Base-by-base conservation (phyloP, 1,140 invertebrate species). In the Tetragonula clypearis region DNA sequence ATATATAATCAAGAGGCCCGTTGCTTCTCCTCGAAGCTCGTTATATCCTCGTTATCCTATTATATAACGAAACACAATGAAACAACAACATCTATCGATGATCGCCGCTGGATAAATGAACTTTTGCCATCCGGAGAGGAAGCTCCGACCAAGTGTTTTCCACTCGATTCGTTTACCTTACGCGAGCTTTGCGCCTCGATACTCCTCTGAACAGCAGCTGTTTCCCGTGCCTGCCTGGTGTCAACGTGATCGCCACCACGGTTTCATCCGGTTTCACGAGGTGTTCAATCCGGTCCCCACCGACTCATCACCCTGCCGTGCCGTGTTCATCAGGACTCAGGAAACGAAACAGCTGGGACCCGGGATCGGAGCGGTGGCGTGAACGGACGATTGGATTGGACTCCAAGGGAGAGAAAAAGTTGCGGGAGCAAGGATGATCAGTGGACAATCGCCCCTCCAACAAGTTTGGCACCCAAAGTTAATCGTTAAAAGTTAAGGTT, bases 281-380 rank as follows among this genome's bases (percentile, higher is more conserved):
- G 95, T 98, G 97, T 95, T 99, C 98, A 94, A 99, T 98, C 92
- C 97, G 95, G 95, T 99, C 98, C 92, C 98, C 92, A 99, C 96
- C 96, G 98, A 97, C 95, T 99, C 98, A 92, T 99, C 98, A 92
- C 98, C 98, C 98, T 99, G 88, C 84, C 89, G 88, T 87, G 90
- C 91, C 92, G 92, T 93, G 92, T 93, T 35, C 35, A 90, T 75
- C 78, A 55, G 68, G 23, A 4, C n/a, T 74, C 80, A 72, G 66
- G 23, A 23, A 15, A 23, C n/a, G 21, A 71, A 41, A 71, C 4
- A 14, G 17, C 78, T 35, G 86, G 86, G 76, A 58, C 81, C 88
- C 41, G 89, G 91, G 35, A 35, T 3, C 35, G 35, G 35, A 35
- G 35, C 35, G 35, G 86, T 90, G 91, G 93, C 12, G 30, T 0